Conservation (phyloP, 2,888 invertebrate genomes). For the Drosophila maculinotata region DNA sequence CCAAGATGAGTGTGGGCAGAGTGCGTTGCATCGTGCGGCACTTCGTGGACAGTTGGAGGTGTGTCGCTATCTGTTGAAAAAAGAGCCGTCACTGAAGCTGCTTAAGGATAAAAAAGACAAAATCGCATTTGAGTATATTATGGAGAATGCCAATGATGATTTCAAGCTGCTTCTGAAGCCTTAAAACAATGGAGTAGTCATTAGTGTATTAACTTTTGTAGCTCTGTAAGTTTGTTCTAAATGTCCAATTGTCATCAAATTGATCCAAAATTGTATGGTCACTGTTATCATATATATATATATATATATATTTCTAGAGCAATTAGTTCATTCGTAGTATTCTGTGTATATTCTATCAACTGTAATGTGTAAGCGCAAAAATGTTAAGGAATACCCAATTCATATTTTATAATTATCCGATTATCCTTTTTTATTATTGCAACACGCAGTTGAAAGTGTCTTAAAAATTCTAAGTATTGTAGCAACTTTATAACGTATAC, state of each 20-base stretch:
- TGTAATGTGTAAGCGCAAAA: constrained; percentile 53
- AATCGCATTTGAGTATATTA: constrained; percentile 84
- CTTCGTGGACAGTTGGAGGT: constrained; percentile 86
- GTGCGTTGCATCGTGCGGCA: constrained; percentile 91
- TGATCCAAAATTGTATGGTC: constrained; percentile 35
- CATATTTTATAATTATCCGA: constrained; percentile 12
- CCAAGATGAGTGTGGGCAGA: constrained; percentile 92
- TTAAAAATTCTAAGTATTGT: constrained; percentile 1
- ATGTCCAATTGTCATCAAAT: constrained; percentile 8
- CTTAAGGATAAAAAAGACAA: constrained; percentile 85
- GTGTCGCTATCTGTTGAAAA: constrained; percentile 79
- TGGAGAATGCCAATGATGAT: constrained; percentile 84
- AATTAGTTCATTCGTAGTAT: constrained; percentile 25
- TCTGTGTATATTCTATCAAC: constrained; percentile 28
- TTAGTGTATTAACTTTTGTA: constrained; percentile 17
- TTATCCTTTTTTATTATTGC: constrained; percentile 17
- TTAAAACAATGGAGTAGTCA: constrained; percentile 39
- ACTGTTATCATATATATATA: constrained; percentile 23
- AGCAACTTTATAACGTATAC: no score
- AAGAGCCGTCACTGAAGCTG: constrained; percentile 81
- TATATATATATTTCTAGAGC: constrained; percentile 10
- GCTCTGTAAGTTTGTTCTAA: constrained; percentile 20
- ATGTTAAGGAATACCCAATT: constrained; percentile 9
- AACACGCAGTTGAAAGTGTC: constrained; percentile 9
- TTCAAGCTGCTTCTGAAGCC: constrained; percentile 83